Percentiles rank a stretch among this genome's conserved stretches.
Conservation (phyloP, 2,888 invertebrate genomes). For the Platypus cylindrus region DNA sequence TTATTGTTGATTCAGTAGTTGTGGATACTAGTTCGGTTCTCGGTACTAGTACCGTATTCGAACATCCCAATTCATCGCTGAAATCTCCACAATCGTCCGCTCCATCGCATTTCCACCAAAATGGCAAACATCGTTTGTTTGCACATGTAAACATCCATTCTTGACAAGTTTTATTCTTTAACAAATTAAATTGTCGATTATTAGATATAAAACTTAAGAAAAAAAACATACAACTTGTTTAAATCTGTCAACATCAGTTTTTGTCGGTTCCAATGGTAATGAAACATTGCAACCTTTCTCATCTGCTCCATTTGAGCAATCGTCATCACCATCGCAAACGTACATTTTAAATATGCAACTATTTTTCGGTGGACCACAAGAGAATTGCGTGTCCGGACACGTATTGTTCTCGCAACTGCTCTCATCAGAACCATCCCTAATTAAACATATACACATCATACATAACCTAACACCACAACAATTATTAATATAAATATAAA, state of each 20-base stretch:
- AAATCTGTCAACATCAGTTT: too few relatives aligned
- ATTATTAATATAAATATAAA: neutral
- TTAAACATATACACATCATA: neutral
- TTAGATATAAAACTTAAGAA: too few relatives aligned
- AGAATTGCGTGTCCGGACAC: conserved; percentile 62
- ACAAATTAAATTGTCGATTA: conserved; percentile 6
- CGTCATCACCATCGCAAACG: conserved; percentile 71
- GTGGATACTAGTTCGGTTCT: neutral
- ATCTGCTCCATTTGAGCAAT: conserved; percentile 59
- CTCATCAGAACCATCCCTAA: conserved; percentile 61
- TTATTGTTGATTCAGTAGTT: conserved; percentile 3
- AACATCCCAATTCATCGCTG: conserved; percentile 54
- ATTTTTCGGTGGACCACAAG: conserved; percentile 38
- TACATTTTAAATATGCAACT: conserved; percentile 62
- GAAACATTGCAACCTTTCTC: conserved; percentile 57
- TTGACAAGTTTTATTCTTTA: conserved; percentile 39
- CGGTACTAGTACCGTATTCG: conserved; percentile 3
- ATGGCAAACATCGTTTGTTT: conserved; percentile 57
- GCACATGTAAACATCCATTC: conserved; percentile 70
- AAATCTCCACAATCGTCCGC: conserved; percentile 65
- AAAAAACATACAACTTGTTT: too few relatives aligned
- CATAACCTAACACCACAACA: neutral
- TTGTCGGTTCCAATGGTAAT: too few relatives aligned
- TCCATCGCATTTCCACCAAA: conserved; percentile 71
- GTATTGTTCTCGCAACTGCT: conserved; percentile 46